These are phyloP conservation scores for Montipora capricornis DNA, from an alignment of 64 coral and sea anemone species.

Conservation along the genomic window DNA sequence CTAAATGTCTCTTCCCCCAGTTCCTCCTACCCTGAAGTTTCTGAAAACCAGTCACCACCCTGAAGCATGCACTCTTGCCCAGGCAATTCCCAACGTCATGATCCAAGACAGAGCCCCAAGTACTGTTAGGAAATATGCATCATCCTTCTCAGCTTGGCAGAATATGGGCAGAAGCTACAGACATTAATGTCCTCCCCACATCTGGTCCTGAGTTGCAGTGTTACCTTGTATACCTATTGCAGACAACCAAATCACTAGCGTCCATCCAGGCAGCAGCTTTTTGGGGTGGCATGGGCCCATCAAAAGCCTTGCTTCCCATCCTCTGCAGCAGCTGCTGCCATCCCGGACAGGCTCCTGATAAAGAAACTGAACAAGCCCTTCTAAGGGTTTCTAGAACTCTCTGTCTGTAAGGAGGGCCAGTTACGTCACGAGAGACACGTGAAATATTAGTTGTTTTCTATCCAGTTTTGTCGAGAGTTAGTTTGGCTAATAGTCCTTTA, in stretches of 20 bases:
- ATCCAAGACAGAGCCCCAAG: slow-evolving; percentile 37
- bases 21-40: too few species aligned
- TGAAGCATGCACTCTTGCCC: background rate
- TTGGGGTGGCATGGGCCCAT: background rate
- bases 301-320: background rate
- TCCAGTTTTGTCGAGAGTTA: too few species aligned
- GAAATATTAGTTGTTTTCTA: too few species aligned
- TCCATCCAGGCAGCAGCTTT: slow-evolving; percentile 4
- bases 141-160: slow-evolving; percentile 8
- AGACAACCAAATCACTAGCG: slow-evolving; percentile 8
- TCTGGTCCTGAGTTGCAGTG: background rate
- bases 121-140: slow-evolving; percentile 30
- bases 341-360: background rate
- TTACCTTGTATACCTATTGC: background rate
- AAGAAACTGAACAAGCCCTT: background rate
- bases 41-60: background rate
- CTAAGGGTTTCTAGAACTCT: background rate
- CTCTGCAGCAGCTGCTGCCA: background rate
- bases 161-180: slow-evolving; percentile 6
- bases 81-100: slow-evolving; percentile 14
- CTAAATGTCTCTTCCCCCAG: background rate
- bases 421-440: too few species aligned
- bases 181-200: slow-evolving; percentile 1
- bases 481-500: too few species aligned
- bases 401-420: background rate